Conservation (phyloP, 1,140 invertebrate species). For the Drosophila fuyamai region DNA sequence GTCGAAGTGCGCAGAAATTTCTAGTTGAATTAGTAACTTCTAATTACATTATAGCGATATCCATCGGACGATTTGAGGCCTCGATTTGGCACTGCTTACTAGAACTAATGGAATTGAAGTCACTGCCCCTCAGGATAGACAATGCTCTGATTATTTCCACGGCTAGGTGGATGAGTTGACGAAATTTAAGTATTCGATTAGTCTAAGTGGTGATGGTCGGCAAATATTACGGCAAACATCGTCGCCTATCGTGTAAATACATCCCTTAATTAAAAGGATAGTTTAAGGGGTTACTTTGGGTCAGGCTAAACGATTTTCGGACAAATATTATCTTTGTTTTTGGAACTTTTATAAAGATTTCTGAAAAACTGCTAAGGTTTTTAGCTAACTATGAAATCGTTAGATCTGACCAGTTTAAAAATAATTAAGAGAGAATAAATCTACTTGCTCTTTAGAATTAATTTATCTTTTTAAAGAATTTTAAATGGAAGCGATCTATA, state of each 20-base stretch:
- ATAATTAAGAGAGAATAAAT: no score
- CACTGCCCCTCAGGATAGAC: conserved; percentile 6
- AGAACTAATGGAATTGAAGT: conserved; percentile 49
- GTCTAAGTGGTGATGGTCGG: conserved; percentile 41
- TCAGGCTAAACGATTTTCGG: not conserved
- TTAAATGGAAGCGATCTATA: not conserved
- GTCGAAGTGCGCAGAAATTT: not conserved
- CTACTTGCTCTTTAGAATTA: no score
- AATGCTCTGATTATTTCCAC: conserved; percentile 35
- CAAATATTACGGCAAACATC: conserved; percentile 33
- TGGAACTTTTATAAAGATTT: no score
- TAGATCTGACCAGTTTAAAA: no score
- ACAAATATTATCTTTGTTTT: not conserved
- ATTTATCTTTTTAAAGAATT: no score
- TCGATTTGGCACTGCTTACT: conserved; percentile 31
- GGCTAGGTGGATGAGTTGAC: conserved; percentile 46
- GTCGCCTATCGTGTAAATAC: conserved; percentile 11
- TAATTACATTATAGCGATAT: conserved; percentile 59
- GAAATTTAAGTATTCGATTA: conserved; percentile 61
- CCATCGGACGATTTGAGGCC: conserved; percentile 4
- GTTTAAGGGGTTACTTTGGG: conserved; percentile 8
- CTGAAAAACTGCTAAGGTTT: no score
- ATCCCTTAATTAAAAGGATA: conserved; percentile 7
- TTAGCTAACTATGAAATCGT: no score
- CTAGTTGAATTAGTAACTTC: not conserved